phyloP scores from a whole-genome alignment of 2,888 invertebrate genomes.

The Protonemura montana region DNA sequence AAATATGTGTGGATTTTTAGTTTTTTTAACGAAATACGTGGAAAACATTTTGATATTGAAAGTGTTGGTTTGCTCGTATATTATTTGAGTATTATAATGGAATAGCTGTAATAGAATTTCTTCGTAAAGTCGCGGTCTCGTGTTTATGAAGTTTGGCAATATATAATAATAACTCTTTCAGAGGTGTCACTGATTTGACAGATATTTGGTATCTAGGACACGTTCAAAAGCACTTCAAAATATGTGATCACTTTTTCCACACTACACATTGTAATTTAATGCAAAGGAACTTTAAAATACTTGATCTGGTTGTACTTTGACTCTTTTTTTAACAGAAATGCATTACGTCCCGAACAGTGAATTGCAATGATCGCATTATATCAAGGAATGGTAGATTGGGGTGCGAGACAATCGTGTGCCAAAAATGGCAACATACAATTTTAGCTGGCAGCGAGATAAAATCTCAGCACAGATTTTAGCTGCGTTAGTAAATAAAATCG shows the following conservation, averaged over 20 bases:
- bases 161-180: not conserved
- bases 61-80: not conserved
- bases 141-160: not conserved
- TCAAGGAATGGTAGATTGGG: not conserved
- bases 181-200: not conserved
- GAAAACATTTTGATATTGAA: not conserved
- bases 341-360: not conserved
- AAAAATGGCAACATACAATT: not conserved
- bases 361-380: no score
- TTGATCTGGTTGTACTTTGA: not conserved
- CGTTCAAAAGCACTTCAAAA: not conserved
- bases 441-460: not conserved
- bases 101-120: no score
- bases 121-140: not conserved
- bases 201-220: not conserved
- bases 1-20: not conserved
- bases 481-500: not conserved
- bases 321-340: not conserved
- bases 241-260: not conserved
- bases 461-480: not conserved
- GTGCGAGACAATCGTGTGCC: not conserved
- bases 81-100: not conserved
- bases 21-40: not conserved
- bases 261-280: not conserved
- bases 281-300: not conserved